phyloP scores from a whole-genome alignment of 2,113 vertebrate genomes.

The Helogale parvula region DNA sequence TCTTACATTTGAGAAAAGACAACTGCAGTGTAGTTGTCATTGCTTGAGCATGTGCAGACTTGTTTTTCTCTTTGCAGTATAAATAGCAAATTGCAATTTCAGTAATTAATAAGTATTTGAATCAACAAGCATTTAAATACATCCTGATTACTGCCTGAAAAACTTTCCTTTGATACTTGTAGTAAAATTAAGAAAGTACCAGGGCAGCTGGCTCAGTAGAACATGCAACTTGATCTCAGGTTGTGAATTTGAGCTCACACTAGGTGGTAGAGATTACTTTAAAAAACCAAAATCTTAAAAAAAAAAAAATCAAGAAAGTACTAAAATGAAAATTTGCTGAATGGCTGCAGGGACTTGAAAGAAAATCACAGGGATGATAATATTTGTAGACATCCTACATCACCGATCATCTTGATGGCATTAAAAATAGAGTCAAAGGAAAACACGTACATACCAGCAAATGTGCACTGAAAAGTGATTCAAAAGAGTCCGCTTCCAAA shows the following conservation, averaged over 20 bases:
- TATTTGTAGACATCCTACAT: neutral
- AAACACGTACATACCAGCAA: neutral
- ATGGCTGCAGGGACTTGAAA: neutral
- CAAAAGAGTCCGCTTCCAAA: neutral
- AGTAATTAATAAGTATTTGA: constrained; percentile 6
- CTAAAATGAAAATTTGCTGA: constrained; percentile 10
- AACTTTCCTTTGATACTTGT: neutral
- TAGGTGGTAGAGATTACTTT: too few relatives aligned
- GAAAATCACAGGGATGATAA: neutral
- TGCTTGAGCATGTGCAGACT: neutral
- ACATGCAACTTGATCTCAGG: too few relatives aligned
- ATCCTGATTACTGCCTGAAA: neutral
- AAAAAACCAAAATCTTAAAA: too few relatives aligned
- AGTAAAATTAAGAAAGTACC: neutral
- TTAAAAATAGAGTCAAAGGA: neutral
- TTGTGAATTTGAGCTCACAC: too few relatives aligned
- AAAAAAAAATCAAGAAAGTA: neutral
- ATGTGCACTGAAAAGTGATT: neutral
- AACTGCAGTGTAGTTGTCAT: neutral
- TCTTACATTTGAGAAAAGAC: neutral
- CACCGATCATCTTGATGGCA: neutral
- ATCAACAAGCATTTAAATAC: neutral
- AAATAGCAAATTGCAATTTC: neutral
- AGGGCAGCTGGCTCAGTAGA: too few relatives aligned
- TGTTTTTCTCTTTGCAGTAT: neutral